Base-by-base conservation (phyloP, 2,113 vertebrate genomes). In the Lophura nycthemera region DNA sequence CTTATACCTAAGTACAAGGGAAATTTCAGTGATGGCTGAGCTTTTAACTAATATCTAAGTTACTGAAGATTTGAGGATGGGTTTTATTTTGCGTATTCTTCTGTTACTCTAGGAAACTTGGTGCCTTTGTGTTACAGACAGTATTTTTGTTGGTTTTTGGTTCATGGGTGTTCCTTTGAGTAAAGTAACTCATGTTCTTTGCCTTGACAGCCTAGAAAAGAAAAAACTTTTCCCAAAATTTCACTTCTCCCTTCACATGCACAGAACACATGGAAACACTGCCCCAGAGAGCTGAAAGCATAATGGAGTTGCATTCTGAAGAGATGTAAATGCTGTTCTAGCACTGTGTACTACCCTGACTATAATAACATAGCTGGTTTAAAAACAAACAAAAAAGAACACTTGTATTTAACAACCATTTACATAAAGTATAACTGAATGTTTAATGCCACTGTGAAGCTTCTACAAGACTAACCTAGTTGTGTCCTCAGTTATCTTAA, bases 131-230 rank as follows among this genome's bases (percentile, higher is more conserved):
- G 1, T 11, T 74, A 27, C 2, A 67, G 47, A 17, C 5, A 4
- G 15, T 24, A 22, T 29, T 76, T 57, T 60, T 65, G 0, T 25
- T 12, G 2, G 0, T 30, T 7, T 32, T 40, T 32, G 45, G 47
- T 12, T 32, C 0, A 17, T 2, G 32, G 24, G 22, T 4, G 20
- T 13, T 65, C 45, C 7, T 8, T 75, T 43, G 30, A 5, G 6
- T 13, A 21, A 80, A 17, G 43, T 70, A 88, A 12, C 9, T 40
- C 4, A 32, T 4, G 1, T 43, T 88, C 15, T 73, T 48, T 47
- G 25, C 20, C 13, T 2, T 38, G 72, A 54, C 11, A 52, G 27
- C 8, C 14, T 40, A 59, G n/a, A 54, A 61, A 63, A 66, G 20
- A 75, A 86, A 42, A 69, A 4, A 18, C 8, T 81, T 52, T 30